These are phyloP conservation scores for Oncorhynchus keta DNA, from an alignment of 2,113 vertebrate species.

Conservation along the genomic window DNA sequence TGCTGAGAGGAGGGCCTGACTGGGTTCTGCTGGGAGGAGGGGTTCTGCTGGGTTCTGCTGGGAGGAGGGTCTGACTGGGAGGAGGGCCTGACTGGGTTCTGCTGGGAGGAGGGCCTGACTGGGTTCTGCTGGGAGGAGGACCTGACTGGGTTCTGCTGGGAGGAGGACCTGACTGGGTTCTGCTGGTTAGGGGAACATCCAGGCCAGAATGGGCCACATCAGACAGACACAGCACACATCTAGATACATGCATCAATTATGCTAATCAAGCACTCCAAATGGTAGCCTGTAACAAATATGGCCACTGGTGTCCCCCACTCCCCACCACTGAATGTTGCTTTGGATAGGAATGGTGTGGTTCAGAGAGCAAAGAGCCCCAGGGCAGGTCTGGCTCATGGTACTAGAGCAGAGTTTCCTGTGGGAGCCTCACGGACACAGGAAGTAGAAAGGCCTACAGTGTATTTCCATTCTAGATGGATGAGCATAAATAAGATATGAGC, in stretches of 20 bases:
- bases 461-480: constrained; percentile 51
- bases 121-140: too few relatives aligned
- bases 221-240: constrained; percentile 17
- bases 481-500: constrained; percentile 65
- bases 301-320: not conserved
- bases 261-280: not conserved
- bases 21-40: constrained; percentile 16
- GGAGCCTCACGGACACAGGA: constrained; percentile 55
- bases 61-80: too few relatives aligned
- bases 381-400: constrained; percentile 50
- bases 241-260: too few relatives aligned
- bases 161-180: constrained; percentile 50
- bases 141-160: too few relatives aligned
- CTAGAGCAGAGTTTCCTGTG: constrained; percentile 51
- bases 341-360: too few relatives aligned
- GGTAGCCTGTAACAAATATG: not conserved
- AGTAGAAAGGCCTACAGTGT: constrained; percentile 34
- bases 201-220: constrained; percentile 36
- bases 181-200: constrained; percentile 58
- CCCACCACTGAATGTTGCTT: too few relatives aligned
- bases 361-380: constrained; percentile 38
- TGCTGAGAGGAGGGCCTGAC: constrained; percentile 9
- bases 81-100: too few relatives aligned
- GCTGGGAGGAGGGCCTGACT: constrained; percentile 11
- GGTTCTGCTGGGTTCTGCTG: constrained; percentile 13